Evolutionary conservation across 1,140 invertebrate genomes (phyloP), one percentile per base, ranked within the genome.

Genomic region (Orius laevigatus): DNA sequence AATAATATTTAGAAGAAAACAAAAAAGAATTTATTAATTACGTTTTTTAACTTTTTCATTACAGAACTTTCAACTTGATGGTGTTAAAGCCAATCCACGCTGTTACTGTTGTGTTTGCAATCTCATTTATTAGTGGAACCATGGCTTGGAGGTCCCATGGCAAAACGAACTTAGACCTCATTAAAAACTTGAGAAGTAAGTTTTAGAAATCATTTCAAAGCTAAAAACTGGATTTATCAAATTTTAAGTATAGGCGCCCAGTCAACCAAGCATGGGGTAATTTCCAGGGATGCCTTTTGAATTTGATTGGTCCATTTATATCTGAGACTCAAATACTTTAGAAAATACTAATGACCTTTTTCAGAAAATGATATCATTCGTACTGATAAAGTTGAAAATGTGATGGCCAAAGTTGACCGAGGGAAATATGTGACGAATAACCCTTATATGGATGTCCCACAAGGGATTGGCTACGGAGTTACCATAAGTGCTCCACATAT

Each of bases 401-500:
- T 84, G 18, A 95, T 98, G 92, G 59, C 69, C 45, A 63, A 71
- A 20, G 83, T 94, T 12, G 92, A 98, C 64, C 70, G 94, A 59
- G 82, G 76, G 53, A 71, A 85, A 56, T 94, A 86, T 66, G 75
- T 73, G 50, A 72, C 67, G 49, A 57, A 57, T 59, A 79, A 80
- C 66, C 79, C 90, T 1, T 97, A 95, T 59, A 73, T 81, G 59
- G 92, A 96, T 69, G 74, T 85, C 32, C 92, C 92, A 0, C 90
- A 90, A 65, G 71, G 75, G 32, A 91, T 91, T 59, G 86, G 86
- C 35, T 88, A 73, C 63, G 81, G 84, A 35, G 93, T 90, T 3
- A 98, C 93, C 1, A 97, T 97, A 47, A 92, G 87, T 73, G 94
- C 93, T 48, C 93, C 94, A 41, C 94, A 98, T 67, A 98, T 98